Evolutionary conservation across 2,888 invertebrate genomes (phyloP).

Genomic region (Arrhopalites spinosus): DNA sequence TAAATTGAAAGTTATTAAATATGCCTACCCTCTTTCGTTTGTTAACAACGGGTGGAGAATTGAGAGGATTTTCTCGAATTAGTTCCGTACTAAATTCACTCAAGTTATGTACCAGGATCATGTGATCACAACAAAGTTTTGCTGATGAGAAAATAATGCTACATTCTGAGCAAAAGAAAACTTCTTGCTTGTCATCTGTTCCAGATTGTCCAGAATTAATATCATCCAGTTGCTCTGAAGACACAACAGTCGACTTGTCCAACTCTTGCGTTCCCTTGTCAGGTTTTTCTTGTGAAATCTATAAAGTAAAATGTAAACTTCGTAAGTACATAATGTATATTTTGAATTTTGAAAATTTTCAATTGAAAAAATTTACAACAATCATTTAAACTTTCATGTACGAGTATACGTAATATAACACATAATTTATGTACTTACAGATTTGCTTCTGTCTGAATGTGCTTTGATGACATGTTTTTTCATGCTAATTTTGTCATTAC

Average conservation of each 20-base stretch:
- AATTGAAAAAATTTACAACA: too few relatives aligned
- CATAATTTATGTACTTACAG: conserved; percentile 1
- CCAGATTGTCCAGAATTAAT: background rate
- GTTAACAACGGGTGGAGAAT: background rate
- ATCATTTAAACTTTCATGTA: too few relatives aligned
- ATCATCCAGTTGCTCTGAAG: background rate
- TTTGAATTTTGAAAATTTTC: too few relatives aligned
- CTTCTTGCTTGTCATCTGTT: conserved; percentile 34
- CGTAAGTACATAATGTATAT: too few relatives aligned
- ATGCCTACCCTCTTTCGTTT: conserved; percentile 34
- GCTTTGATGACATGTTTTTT: conserved; percentile 43
- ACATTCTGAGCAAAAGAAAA: conserved; percentile 53
- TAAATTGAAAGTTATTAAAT: conserved; percentile 4
- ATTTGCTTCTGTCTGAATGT: background rate
- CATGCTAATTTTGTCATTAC: conserved; percentile 60
- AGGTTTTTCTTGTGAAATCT: too few relatives aligned
- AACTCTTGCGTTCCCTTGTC: too few relatives aligned
- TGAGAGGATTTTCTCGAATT: conserved; percentile 41
- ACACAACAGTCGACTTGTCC: too few relatives aligned
- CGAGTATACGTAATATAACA: too few relatives aligned
- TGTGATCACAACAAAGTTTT: conserved; percentile 51
- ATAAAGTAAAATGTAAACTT: too few relatives aligned
- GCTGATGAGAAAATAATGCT: conserved; percentile 50
- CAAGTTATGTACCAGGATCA: conserved; percentile 50
- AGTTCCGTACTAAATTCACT: conserved; percentile 48